A percentile compares a stretch with the other conserved stretches of the same genome.
These are phyloP conservation scores for Henricia sp. DNA, from an alignment of 53 echinoderm and acorn worm genomes.

Conservation along the genomic window DNA sequence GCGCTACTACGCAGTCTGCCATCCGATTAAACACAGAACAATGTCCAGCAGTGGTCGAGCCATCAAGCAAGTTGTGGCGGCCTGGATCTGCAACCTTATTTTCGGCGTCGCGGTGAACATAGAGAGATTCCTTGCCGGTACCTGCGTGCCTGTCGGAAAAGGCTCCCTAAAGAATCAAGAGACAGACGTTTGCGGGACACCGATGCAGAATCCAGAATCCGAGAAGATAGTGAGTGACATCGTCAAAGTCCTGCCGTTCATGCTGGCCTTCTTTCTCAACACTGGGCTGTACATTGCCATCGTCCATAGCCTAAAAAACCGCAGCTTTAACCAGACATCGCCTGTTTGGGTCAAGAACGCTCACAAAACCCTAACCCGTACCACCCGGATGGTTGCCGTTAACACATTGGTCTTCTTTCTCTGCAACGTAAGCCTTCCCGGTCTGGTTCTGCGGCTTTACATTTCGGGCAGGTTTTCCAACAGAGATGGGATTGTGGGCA, in stretches of 20 bases:
- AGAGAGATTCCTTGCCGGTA: background rate
- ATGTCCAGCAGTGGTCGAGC: background rate
- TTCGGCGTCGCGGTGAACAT: background rate
- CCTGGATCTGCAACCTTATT: background rate
- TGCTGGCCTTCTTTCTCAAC: background rate
- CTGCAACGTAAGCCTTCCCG: background rate
- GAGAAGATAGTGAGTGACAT: background rate
- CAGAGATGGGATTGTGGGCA: background rate
- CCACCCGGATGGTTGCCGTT: constrained; percentile 17
- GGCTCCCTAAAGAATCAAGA: background rate
- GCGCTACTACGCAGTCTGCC: background rate
- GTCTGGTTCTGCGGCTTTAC: background rate
- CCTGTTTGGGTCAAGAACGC: background rate
- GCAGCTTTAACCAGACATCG: background rate
- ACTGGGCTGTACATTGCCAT: background rate
- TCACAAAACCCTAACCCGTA: background rate
- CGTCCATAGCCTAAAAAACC: background rate
- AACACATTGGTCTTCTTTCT: background rate
- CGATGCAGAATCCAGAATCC: background rate
- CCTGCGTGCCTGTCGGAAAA: background rate
- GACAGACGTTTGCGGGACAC: background rate
- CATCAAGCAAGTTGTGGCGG: background rate
- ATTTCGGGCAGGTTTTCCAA: no score
- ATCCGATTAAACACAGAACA: background rate
- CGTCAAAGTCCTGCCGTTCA: constrained; percentile 1